Evolutionary conservation across 1,140 invertebrate genomes (phyloP), one percentile per base, ranked within the genome.

Genomic region (Pectinophora gossypiella): DNA sequence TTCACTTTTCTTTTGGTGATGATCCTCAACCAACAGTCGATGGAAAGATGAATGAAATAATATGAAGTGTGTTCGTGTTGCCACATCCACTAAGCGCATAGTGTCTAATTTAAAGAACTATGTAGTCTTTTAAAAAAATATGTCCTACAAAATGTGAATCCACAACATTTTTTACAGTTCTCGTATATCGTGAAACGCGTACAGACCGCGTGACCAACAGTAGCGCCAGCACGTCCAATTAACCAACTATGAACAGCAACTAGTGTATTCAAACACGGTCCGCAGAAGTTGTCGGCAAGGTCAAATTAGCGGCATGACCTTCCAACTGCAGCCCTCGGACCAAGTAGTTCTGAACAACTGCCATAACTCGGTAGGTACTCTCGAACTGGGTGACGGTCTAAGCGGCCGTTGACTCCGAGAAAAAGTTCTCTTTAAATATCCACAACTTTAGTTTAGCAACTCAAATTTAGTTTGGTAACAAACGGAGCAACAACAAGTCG

Each of bases 391-490:
- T 85, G 81, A 87, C 84, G 80, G 74, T 78, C 76, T 70, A 76
- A 75, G 59, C 68, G 83, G 83, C 79, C 83, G 76, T 87, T 87
- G 83, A 87, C 83, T 87, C 72, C 78, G 81, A 78, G 83, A 87
- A 87, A 87, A 87, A 87, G 83, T 87, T 87, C 76, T 66, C 79
- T 87, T 87, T 87, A 85, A 87, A 87, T 85, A 87, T 87, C 83
- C 73, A 72, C 81, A 85, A 87, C 70, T 87, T 83, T 80, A 86
- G 83, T 86, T 84, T 79, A 85, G 78, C 77, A 85, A 86, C 84
- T 87, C 81, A 84, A 87, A 87, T 85, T 87, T 85, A 87, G 84
- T 87, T 86, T 72, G 72, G 73, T 72, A 85, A 85, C 83, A 86
- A 83, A 78, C 76, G 65, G 69, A 79, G 76, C 76, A 84, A 84